These are phyloP conservation scores for Tetraodon nigroviridis DNA, from an alignment of 2,113 vertebrate genomes.

Conservation along the genomic window DNA sequence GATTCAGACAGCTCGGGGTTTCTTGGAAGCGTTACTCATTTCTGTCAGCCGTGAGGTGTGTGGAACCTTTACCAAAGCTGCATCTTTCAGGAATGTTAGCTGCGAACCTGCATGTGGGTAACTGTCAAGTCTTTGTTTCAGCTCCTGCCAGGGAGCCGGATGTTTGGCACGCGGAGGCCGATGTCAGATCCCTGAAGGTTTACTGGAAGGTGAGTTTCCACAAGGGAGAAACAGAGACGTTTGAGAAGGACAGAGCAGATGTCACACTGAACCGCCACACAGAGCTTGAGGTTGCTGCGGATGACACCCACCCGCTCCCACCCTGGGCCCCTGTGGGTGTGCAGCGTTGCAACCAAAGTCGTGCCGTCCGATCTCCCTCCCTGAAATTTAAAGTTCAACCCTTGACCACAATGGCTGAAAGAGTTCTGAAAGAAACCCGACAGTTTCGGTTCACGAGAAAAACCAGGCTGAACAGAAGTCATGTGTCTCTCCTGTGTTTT, in stretches of 20 bases:
- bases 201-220: constrained; percentile 62
- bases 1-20: constrained; percentile 1
- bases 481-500: constrained; percentile 11
- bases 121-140: constrained; percentile 21
- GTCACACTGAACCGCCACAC: neutral
- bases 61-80: neutral
- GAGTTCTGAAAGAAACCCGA: constrained; percentile 57
- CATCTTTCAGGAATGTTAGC: neutral
- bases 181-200: constrained; percentile 24
- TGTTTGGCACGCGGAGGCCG: constrained; percentile 56
- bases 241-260: neutral
- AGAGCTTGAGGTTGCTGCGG: neutral
- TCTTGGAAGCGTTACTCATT: constrained; percentile 25
- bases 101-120: too few relatives aligned
- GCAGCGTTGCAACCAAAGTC: constrained; percentile 21
- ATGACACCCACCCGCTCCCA: neutral
- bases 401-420: constrained; percentile 36
- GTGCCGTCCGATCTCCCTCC: constrained; percentile 25
- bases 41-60: neutral
- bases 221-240: neutral
- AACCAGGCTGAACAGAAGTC: constrained; percentile 64
- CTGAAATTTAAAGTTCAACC: constrained; percentile 51
- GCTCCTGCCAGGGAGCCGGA: constrained; percentile 61
- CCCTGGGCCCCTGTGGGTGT: constrained; percentile 4
- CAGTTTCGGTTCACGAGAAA: constrained; percentile 75